phyloP scores from a whole-genome alignment of 2,113 vertebrate genomes.

The Redunca redunca region DNA sequence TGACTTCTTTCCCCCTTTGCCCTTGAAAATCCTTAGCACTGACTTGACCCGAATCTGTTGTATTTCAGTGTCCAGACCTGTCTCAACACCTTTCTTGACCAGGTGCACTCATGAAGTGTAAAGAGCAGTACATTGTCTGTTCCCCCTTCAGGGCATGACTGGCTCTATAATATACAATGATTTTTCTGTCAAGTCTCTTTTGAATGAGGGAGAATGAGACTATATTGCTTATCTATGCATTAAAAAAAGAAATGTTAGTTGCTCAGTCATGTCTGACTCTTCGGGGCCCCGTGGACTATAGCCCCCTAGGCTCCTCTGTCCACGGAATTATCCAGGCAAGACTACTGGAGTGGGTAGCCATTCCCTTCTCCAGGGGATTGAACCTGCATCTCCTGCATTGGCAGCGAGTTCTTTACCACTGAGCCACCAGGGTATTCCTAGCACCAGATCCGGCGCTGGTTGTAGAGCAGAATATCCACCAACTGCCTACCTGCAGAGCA shows the following conservation, averaged over 20 bases:
- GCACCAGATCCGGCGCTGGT: background rate
- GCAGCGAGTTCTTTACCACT: background rate
- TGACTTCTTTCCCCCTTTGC: background rate
- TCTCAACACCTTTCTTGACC: background rate
- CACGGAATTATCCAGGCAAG: background rate
- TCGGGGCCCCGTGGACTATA: background rate
- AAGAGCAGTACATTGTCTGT: background rate
- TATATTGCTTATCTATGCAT: background rate
- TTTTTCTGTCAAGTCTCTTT: background rate
- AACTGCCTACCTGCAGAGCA: rapidly evolving
- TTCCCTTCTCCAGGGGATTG: background rate
- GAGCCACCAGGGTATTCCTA: background rate
- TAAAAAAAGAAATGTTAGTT: background rate
- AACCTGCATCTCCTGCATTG: background rate
- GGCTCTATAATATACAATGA: background rate
- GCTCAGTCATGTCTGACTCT: background rate
- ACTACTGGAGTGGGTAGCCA: background rate
- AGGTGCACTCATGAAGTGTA: background rate
- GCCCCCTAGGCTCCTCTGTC: background rate
- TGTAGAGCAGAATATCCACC: background rate
- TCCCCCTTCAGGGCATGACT: background rate
- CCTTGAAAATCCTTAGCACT: background rate
- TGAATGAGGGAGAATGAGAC: too few species aligned
- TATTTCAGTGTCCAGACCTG: background rate
- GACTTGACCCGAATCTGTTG: background rate